These are phyloP conservation scores for Cydia fagiglandana DNA, from an alignment of 1,140 invertebrate genomes.

Conservation along the genomic window DNA sequence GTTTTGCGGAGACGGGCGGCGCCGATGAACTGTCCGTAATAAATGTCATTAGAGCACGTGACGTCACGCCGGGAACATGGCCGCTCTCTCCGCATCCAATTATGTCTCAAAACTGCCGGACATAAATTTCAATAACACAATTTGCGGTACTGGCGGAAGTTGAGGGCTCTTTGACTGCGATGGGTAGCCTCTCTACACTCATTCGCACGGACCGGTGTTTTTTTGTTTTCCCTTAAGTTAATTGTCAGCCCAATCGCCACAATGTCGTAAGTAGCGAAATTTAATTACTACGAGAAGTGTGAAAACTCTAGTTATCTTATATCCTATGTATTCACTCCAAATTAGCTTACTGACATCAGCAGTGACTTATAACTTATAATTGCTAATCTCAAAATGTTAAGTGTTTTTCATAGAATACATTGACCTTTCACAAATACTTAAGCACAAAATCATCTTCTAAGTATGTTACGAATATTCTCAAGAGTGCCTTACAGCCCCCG, in stretches of 20 bases:
- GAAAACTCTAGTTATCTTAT: not conserved
- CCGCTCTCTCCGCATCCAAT: slow-evolving; percentile 64
- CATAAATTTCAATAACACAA: slow-evolving; percentile 72
- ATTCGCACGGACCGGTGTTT: not conserved
- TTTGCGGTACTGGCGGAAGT: slow-evolving; percentile 53
- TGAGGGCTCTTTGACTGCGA: slow-evolving; percentile 46
- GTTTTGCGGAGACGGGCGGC: slow-evolving; percentile 50
- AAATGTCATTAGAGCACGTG: slow-evolving; percentile 69
- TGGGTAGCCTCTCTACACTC: slow-evolving; percentile 31
- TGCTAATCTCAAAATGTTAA: not conserved
- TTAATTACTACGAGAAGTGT: not conserved
- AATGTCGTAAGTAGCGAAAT: not conserved
- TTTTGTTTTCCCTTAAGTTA: not conserved
- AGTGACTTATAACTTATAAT: not conserved
- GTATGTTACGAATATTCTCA: not conserved
- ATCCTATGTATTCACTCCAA: not conserved
- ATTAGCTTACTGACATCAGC: not conserved
- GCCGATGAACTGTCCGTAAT: slow-evolving; percentile 68
- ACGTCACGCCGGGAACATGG: slow-evolving; percentile 64
- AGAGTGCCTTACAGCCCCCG: not conserved
- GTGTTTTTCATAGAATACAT: not conserved
- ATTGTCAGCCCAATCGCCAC: not conserved
- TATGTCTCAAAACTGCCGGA: slow-evolving; percentile 69
- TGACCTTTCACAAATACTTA: not conserved
- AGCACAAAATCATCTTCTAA: not conserved